phyloP scores from a whole-genome alignment of 2,113 vertebrate species.

The Girardinichthys multiradiatus region DNA sequence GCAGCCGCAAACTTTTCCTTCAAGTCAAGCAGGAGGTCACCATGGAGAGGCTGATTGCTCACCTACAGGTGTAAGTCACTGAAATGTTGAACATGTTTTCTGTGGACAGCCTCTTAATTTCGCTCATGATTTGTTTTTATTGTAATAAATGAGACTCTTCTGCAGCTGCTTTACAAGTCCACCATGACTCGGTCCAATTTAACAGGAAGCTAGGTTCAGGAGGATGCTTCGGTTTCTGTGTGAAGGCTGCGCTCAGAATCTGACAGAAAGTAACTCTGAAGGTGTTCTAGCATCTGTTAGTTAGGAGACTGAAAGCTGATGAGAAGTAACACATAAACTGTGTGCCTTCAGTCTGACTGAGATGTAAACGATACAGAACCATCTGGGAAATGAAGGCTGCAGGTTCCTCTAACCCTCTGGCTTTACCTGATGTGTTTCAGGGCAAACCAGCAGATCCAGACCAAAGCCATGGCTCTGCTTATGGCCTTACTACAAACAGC shows the following conservation, averaged over 20 bases:
- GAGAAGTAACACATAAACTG: neutral
- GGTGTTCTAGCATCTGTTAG: fast-evolving
- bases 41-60: conserved; percentile 87
- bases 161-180: too few relatives aligned
- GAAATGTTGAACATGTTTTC: too few relatives aligned
- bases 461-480: conserved; percentile 96
- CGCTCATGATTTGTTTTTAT: too few relatives aligned
- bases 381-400: too few relatives aligned
- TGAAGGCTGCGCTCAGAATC: too few relatives aligned
- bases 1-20: conserved; percentile 85
- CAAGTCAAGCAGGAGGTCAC: conserved; percentile 91
- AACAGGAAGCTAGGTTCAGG: too few relatives aligned
- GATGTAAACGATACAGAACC: too few relatives aligned
- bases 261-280: neutral
- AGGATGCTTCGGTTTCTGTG: too few relatives aligned
- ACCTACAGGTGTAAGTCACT: conserved; percentile 94
- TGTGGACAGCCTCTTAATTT: too few relatives aligned
- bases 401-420: neutral
- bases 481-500: conserved; percentile 91
- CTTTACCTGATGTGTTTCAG: conserved; percentile 66
- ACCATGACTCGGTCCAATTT: too few relatives aligned
- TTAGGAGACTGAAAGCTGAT: neutral
- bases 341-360: neutral
- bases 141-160: too few relatives aligned
- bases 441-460: conserved; percentile 90